Base-by-base conservation (phyloP, 2,797 vertebrate species). In the Sebastiscus tertius region DNA sequence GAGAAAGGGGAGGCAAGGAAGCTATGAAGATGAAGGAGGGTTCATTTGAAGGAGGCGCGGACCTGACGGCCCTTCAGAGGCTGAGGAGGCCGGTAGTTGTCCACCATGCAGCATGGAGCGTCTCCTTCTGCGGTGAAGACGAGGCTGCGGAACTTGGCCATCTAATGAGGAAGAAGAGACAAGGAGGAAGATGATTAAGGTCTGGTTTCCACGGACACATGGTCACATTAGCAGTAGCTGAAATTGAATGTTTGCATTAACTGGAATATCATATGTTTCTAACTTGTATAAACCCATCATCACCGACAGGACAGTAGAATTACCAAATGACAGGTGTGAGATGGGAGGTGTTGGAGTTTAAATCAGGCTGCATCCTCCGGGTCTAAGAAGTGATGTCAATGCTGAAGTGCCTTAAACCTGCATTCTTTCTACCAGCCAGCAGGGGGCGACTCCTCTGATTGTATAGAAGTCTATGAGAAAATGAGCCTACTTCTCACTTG, bases 71-170 rank as follows among this genome's bases (percentile, higher is more conserved):
- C 96, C 84, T 98, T 97, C 16, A 97, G 87, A 8, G 97, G 97
- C 92, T 99, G 98, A 0, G 97, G 96, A 0, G 98, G 98, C 16
- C 98, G 96, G 94, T 93, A 99, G 94, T 99, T 99, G 83, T 98
- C 94, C 59, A 93, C 94, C 95, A 99, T 94, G 84, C 72, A 85
- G 72, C 94, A 95, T 1, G 94, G 89, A 1, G 93, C 52, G 20
- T 98, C 97, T 2, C 95, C 96, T 29, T 97, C 97, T 0, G 89
- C 86, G 0, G 93, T 96, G 94, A 96, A 96, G 56, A 95, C 94
- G 6, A 99, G 93, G 82, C 90, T 94, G 26, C 98, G 96, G 87
- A 99, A 97, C 83, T 90, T 97, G 0, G 92, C 93, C 96, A 99
- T 97, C 98, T 99, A 88, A 66, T 81, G 70, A 61, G 24, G 39